Percentiles rank a stretch among this genome's conserved stretches.
Conservation (phyloP, 35 echinoderm and acorn worm genomes). For the Heliocidaris erythrogramma region DNA sequence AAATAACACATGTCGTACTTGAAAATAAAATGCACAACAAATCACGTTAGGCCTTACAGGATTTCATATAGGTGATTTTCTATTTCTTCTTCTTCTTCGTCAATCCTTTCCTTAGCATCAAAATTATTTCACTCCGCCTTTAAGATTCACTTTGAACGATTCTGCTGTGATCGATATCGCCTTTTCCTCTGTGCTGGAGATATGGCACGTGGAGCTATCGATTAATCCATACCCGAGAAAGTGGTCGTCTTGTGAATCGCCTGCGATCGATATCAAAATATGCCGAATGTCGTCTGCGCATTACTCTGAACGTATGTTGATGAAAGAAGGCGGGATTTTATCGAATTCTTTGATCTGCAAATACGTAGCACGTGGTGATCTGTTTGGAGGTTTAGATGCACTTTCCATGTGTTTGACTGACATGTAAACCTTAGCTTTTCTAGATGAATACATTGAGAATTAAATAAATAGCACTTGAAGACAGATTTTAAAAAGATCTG, state of each 20-base stretch:
- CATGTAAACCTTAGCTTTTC: too few relatives aligned
- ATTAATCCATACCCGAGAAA: slow-evolving; percentile 5
- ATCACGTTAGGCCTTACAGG: too few relatives aligned
- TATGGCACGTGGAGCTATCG: slow-evolving; percentile 24
- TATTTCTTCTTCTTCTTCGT: too few relatives aligned
- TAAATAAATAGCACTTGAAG: too few relatives aligned
- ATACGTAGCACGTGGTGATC: background rate
- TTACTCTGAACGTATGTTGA: background rate
- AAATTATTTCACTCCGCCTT: background rate
- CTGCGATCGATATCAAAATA: slow-evolving; percentile 25
- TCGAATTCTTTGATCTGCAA: background rate
- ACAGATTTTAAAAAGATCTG: too few relatives aligned
- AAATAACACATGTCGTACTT: too few relatives aligned
- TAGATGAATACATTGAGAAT: too few relatives aligned
- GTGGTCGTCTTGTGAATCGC: background rate
- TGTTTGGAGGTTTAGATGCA: background rate
- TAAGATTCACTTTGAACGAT: slow-evolving; percentile 26
- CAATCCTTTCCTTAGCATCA: too few relatives aligned
- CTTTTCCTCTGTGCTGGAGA: background rate
- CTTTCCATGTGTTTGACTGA: background rate
- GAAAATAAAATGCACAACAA: too few relatives aligned
- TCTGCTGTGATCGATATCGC: background rate
- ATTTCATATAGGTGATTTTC: too few relatives aligned
- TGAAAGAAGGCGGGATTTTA: background rate
- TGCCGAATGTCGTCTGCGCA: background rate